Conservation (phyloP, 2,797 vertebrate genomes). For the Trachops cirrhosus region DNA sequence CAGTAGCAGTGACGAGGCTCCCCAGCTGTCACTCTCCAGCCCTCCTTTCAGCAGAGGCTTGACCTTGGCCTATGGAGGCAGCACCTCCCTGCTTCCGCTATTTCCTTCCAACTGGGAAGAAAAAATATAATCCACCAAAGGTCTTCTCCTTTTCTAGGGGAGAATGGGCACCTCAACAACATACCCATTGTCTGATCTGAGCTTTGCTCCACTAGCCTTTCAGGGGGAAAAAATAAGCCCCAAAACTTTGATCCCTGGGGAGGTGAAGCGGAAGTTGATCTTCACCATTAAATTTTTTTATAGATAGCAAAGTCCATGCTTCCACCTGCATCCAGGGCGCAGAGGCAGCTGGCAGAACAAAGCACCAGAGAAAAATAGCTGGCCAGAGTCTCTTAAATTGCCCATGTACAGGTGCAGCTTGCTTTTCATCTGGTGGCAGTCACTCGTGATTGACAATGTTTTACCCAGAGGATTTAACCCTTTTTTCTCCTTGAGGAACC, state of each 20-base stretch:
- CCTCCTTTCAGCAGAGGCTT: background rate
- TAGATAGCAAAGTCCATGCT: conserved; percentile 88
- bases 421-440: conserved; percentile 84
- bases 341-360: conserved; percentile 89
- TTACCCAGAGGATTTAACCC: conserved; percentile 82
- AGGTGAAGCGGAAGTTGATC: conserved; percentile 85
- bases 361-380: conserved; percentile 84
- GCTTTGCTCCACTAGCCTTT: conserved; percentile 75
- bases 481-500: conserved; percentile 67
- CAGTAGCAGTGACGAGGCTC: background rate
- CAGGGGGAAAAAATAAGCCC: conserved; percentile 44
- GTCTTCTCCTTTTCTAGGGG: background rate
- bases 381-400: conserved; percentile 84
- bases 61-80: background rate
- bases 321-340: conserved; percentile 88
- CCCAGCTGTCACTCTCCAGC: background rate
- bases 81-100: background rate
- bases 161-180: background rate
- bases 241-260: conserved; percentile 85
- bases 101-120: conserved; percentile 15
- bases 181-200: conserved; percentile 46
- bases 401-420: conserved; percentile 87
- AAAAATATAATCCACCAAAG: background rate
- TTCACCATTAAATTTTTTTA: conserved; percentile 87
- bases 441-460: conserved; percentile 84